Percentiles rank a stretch among this genome's conserved stretches.
These are phyloP conservation scores for Montifringilla adamsi DNA, from an alignment of 2,113 vertebrate species.

Conservation along the genomic window DNA sequence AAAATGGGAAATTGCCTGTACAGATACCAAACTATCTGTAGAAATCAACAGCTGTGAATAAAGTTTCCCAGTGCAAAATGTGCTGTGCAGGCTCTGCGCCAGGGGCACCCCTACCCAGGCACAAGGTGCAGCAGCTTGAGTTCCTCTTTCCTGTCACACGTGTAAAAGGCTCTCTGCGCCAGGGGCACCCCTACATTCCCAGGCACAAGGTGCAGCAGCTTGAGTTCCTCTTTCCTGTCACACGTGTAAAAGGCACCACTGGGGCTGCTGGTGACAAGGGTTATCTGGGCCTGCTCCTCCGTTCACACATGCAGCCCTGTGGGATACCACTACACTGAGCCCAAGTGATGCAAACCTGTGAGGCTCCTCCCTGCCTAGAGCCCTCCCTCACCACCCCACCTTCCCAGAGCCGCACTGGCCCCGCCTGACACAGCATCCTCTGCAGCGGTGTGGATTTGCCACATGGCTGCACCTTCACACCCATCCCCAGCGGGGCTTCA, in stretches of 20 bases:
- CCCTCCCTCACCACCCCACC: neutral
- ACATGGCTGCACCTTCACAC: neutral
- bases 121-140: neutral
- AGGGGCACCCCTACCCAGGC: neutral
- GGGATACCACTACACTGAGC: neutral
- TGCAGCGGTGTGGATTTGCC: neutral
- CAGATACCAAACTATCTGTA: neutral
- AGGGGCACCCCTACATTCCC: neutral
- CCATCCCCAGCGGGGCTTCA: neutral
- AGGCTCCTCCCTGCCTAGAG: neutral
- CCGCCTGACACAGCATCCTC: neutral
- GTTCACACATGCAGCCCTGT: neutral
- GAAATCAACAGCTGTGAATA: neutral
- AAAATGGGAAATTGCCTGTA: constrained; percentile 15
- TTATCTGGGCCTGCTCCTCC: neutral
- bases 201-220: neutral
- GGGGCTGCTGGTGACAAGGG: neutral
- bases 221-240: neutral
- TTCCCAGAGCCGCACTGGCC: neutral
- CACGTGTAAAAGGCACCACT: fast-evolving
- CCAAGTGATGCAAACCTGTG: neutral
- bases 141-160: neutral
- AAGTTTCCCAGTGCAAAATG: neutral
- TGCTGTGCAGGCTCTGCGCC: neutral
- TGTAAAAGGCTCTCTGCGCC: neutral